Percentiles rank a stretch among this genome's conserved stretches.
These are phyloP conservation scores for Melanchra persicariae DNA, from an alignment of 2,888 invertebrate species.

Conservation along the genomic window DNA sequence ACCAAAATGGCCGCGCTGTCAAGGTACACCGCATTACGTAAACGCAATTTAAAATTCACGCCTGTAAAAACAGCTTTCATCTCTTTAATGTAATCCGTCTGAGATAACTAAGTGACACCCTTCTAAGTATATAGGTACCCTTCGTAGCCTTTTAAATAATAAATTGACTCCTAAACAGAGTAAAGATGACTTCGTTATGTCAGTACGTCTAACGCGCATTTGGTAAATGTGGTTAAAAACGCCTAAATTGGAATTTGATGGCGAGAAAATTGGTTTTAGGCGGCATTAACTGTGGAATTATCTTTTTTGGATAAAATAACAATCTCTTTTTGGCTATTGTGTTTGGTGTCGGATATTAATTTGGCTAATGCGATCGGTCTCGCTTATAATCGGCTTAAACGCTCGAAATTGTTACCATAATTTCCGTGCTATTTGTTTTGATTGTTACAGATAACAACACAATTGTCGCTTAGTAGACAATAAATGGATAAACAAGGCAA, in stretches of 20 bases:
- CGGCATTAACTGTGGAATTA: conserved; percentile 8
- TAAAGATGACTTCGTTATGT: conserved; percentile 47
- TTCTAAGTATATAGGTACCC: conserved; percentile 62
- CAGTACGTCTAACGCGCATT: conserved; percentile 40
- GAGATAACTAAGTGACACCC: conserved; percentile 78
- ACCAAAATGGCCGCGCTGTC: conserved; percentile 61
- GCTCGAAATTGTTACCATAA: conserved; percentile 34
- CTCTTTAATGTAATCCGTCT: conserved; percentile 81
- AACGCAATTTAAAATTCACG: conserved; percentile 85
- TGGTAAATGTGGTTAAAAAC: conserved; percentile 41
- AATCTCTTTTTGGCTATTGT: conserved; percentile 32
- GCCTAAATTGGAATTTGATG: conserved; percentile 30
- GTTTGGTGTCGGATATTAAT: conserved; percentile 35
- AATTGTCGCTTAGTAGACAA: neutral
- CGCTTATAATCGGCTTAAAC: conserved; percentile 45
- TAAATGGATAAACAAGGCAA: neutral
- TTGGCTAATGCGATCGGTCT: conserved; percentile 34
- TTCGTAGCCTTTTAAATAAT: conserved; percentile 65
- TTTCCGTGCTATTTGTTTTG: conserved; percentile 7
- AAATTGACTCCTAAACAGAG: conserved; percentile 66
- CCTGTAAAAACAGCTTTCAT: conserved; percentile 85
- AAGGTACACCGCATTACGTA: conserved; percentile 68
- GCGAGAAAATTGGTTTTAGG: conserved; percentile 33
- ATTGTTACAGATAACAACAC: conserved; percentile 8
- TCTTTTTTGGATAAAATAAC: conserved; percentile 21